Percentiles rank a stretch among this genome's conserved stretches.
phyloP scores from a whole-genome alignment of 2,113 vertebrate species.

The Actenoides hombroni region DNA sequence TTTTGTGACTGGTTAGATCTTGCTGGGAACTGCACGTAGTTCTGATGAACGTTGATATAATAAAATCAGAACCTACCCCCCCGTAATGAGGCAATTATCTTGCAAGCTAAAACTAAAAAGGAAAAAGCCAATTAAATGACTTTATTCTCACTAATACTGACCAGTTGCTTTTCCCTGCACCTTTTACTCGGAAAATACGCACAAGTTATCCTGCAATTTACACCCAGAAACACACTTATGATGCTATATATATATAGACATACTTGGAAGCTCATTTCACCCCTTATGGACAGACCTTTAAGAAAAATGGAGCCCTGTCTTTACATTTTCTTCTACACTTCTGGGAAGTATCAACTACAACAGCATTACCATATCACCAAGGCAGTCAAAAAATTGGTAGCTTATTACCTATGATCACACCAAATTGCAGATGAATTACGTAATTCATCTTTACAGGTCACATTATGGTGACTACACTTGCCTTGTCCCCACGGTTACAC shows the following conservation, averaged over 20 bases:
- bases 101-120: slow-evolving; percentile 17
- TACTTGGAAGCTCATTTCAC: background rate
- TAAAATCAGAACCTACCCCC: background rate
- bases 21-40: background rate
- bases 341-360: background rate
- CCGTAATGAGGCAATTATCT: slow-evolving; percentile 35
- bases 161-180: background rate
- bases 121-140: background rate
- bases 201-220: background rate
- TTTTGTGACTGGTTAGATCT: background rate
- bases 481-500: slow-evolving; percentile 16
- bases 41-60: background rate
- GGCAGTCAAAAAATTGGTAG: background rate
- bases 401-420: background rate
- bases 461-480: background rate
- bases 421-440: background rate
- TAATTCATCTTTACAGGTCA: background rate
- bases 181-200: background rate
- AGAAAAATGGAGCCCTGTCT: background rate
- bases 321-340: background rate
- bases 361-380: background rate
- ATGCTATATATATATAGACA: background rate
- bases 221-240: background rate
- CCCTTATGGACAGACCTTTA: background rate
- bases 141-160: background rate